Conservation (phyloP, 2,797 vertebrate species). For the Arctocebus calabarensis region DNA sequence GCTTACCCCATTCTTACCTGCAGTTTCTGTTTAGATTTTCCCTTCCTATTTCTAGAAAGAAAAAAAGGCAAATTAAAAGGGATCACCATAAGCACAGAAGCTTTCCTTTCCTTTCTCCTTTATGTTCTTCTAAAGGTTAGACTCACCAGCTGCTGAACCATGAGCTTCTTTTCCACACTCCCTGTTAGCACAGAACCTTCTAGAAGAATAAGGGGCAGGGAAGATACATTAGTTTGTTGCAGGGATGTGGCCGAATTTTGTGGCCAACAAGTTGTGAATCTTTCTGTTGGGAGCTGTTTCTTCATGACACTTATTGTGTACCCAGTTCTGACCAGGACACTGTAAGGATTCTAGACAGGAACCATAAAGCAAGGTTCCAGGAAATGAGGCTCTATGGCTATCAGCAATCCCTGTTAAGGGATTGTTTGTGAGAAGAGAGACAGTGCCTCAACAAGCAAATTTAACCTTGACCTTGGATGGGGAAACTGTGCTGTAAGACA, state of each 20-base stretch:
- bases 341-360: not conserved
- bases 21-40: not conserved
- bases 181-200: not conserved
- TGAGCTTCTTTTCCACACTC: not conserved
- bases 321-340: not conserved
- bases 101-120: not conserved
- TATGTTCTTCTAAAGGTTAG: not conserved
- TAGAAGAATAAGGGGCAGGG: not conserved
- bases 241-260: not conserved
- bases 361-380: slow-evolving; percentile 36
- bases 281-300: not conserved
- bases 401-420: not conserved
- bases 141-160: not conserved
- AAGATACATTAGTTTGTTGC: not conserved
- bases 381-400: not conserved
- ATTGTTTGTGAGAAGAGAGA: not conserved
- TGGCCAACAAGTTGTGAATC: not conserved
- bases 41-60: not conserved
- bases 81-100: not conserved
- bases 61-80: not conserved
- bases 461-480: not conserved
- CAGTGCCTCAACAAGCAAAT: not conserved
- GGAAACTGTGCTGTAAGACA: not conserved
- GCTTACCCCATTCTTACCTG: not conserved
- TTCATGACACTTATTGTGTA: not conserved